A percentile compares a stretch with the other conserved stretches of the same genome.
Conservation (phyloP, 2,113 vertebrate species). For the Chionodraco myersi region DNA sequence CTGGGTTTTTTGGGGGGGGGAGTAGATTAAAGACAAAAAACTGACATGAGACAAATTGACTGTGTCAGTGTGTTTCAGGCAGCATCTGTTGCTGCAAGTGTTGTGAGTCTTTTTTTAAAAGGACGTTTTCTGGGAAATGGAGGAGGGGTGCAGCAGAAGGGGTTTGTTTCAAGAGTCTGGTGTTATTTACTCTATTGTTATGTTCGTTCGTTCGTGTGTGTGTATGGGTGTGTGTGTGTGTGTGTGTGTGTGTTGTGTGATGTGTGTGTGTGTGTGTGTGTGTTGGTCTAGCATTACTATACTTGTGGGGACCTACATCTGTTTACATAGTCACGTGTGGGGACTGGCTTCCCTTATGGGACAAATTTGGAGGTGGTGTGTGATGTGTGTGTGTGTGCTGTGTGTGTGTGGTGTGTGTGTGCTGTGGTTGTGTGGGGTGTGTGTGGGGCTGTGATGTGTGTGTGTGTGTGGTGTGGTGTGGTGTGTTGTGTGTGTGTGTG, state of each 20-base stretch:
- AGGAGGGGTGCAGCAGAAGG: conserved; percentile 24
- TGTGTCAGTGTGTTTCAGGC: conserved; percentile 49
- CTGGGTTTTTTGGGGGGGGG: neutral
- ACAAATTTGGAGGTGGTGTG: too few relatives aligned
- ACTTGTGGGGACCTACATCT: too few relatives aligned
- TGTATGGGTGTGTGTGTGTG: too few relatives aligned
- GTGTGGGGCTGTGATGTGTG: too few relatives aligned
- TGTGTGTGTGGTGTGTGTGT: conserved; percentile 38
- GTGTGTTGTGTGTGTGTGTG: conserved; percentile 33
- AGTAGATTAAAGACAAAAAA: conserved; percentile 58
- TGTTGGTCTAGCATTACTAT: too few relatives aligned
- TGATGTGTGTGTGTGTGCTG: too few relatives aligned
- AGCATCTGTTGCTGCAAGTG: conserved; percentile 66
- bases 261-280: too few relatives aligned
- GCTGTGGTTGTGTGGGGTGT: conserved; percentile 16
- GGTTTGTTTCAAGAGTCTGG: conserved; percentile 52
- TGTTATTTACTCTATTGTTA: conserved; percentile 67
- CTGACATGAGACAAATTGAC: conserved; percentile 61
- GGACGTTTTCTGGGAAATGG: conserved; percentile 33
- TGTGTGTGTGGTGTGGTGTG: too few relatives aligned
- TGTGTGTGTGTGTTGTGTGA: too few relatives aligned
- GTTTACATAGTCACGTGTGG: too few relatives aligned
- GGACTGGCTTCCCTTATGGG: too few relatives aligned
- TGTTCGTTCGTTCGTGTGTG: too few relatives aligned
- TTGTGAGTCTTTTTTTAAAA: conserved; percentile 1